A percentile compares a stretch with the other conserved stretches of the same genome.
Conservation (phyloP, 2,113 vertebrate species). For the Pseudorasbora parva region DNA sequence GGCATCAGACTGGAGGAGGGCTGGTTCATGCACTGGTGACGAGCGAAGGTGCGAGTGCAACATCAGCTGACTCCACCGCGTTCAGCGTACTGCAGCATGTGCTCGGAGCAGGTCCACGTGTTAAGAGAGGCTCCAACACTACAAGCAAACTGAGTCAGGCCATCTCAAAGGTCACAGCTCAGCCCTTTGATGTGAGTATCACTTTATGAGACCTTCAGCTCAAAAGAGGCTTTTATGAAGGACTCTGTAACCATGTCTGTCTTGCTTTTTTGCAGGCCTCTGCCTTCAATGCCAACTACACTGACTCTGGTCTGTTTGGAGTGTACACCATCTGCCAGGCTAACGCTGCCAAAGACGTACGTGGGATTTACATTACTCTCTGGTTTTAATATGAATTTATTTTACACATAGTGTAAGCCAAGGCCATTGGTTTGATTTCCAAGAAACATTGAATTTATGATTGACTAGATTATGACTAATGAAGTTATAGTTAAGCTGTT, state of each 20-base stretch:
- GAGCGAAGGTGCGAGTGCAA: constrained; percentile 79
- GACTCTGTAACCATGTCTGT: neutral
- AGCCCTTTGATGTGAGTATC: constrained; percentile 90
- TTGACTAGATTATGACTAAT: too few species aligned
- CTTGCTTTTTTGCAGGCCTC: constrained; percentile 78
- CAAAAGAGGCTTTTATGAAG: neutral
- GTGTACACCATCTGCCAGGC: constrained; percentile 87
- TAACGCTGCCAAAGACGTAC: constrained; percentile 81
- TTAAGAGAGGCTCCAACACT: constrained; percentile 86
- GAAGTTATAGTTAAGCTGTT: neutral
- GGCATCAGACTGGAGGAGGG: constrained; percentile 75
- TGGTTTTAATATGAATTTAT: neutral
- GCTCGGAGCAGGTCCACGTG: constrained; percentile 85
- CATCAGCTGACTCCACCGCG: constrained; percentile 81
- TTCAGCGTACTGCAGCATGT: constrained; percentile 91
- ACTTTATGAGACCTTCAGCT: neutral
- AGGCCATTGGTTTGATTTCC: neutral
- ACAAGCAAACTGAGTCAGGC: constrained; percentile 83
- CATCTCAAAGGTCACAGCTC: constrained; percentile 78
- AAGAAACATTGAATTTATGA: neutral
- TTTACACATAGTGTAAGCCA: neutral
- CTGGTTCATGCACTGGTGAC: constrained; percentile 89
- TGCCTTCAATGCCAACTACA: constrained; percentile 88
- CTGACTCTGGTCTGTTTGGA: constrained; percentile 94
- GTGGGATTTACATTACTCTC: constrained; percentile 60